Conservation (phyloP, 2,888 invertebrate genomes). For the Anoncus sp. region DNA sequence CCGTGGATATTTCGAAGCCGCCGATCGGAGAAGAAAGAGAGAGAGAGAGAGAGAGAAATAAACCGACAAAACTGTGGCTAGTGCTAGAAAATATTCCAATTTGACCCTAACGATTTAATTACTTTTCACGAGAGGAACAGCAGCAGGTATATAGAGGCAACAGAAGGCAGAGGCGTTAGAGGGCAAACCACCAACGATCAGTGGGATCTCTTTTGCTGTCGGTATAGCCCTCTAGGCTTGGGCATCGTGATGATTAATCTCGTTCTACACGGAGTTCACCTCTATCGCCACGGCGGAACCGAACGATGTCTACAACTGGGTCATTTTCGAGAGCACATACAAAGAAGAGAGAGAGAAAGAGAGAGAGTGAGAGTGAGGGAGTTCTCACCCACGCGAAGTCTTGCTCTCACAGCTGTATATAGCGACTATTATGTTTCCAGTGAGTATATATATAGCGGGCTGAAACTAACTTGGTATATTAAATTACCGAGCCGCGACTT, state of each 20-base stretch:
- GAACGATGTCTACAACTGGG: conserved; percentile 70
- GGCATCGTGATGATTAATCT: conserved; percentile 61
- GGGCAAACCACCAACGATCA: conserved; percentile 8
- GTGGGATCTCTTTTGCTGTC: conserved; percentile 21
- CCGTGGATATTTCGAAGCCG: conserved; percentile 18
- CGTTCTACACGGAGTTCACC: conserved; percentile 43
- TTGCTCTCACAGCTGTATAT: not conserved
- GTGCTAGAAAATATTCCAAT: conserved; percentile 37
- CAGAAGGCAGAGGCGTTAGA: conserved; percentile 11
- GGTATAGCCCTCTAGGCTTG: conserved; percentile 2
- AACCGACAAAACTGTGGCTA: not conserved
- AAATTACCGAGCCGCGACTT: conserved; percentile 70
- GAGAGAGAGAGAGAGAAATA: not conserved
- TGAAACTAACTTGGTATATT: conserved; percentile 69
- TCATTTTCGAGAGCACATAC: conserved; percentile 69
- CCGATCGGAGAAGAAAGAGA: conserved; percentile 9
- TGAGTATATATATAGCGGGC: not conserved
- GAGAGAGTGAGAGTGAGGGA: conserved; percentile 16
- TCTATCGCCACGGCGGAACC: conserved; percentile 42
- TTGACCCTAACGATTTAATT: conserved; percentile 59
- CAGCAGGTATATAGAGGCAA: not conserved
- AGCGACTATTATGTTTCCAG: conserved; percentile 4
- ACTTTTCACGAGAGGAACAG: conserved; percentile 38
- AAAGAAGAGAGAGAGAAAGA: too few species aligned
- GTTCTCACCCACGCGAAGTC: conserved; percentile 12